Conservation (phyloP, 2,888 invertebrate genomes). For the Caenorhabditis sp. region DNA sequence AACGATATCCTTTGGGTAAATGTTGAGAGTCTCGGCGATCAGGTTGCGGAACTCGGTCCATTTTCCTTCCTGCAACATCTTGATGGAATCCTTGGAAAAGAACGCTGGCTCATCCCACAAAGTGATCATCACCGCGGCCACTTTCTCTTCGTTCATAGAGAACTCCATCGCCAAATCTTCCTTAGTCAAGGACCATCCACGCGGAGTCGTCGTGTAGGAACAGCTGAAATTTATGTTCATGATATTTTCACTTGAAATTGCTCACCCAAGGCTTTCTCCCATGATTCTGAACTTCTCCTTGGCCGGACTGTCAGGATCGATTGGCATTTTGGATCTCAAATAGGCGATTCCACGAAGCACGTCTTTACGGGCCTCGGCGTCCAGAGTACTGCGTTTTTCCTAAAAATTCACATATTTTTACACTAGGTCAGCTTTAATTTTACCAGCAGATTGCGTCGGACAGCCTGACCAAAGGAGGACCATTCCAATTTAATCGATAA, state of each 20-base stretch:
- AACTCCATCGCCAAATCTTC: conserved; percentile 24
- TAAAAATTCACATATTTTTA: neutral
- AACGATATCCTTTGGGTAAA: conserved; percentile 9
- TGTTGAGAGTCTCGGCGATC: neutral
- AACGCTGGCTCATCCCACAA: conserved; percentile 22
- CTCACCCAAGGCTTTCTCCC: conserved; percentile 45
- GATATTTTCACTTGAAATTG: neutral
- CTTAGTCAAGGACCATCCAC: conserved; percentile 13
- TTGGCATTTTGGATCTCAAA: conserved; percentile 40
- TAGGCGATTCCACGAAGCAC: conserved; percentile 28
- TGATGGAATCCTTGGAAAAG: conserved; percentile 8
- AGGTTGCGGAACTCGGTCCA: conserved; percentile 37
- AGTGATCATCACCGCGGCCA: conserved; percentile 6
- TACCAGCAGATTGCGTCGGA: conserved; percentile 32
- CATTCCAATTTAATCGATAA: conserved; percentile 27
- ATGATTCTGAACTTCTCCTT: conserved; percentile 26
- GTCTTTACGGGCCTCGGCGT: conserved; percentile 39
- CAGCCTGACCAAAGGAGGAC: conserved; percentile 28
- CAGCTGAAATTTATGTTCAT: conserved; percentile 1
- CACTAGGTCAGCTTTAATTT: too few relatives aligned
- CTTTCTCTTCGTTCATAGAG: neutral
- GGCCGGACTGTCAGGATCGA: neutral
- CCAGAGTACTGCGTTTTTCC: conserved; percentile 47
- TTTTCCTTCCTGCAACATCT: neutral
- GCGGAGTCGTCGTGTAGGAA: neutral